These are phyloP conservation scores for Podarcis lilfordi DNA, from an alignment of 2,797 vertebrate genomes.

Conservation along the genomic window DNA sequence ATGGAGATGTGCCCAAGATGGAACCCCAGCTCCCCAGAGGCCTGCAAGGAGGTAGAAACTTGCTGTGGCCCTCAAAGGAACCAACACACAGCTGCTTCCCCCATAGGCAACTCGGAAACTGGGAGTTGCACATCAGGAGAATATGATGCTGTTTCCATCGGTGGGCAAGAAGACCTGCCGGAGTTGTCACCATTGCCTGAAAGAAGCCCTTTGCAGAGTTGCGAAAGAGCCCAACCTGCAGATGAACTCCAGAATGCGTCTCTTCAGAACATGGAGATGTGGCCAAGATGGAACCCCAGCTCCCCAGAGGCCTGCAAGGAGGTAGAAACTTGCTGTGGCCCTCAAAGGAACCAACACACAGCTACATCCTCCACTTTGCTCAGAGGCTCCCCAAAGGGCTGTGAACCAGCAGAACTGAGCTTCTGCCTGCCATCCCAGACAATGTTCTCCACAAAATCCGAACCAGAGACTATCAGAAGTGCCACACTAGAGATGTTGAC, in stretches of 20 bases:
- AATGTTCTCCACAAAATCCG: constrained; percentile 58
- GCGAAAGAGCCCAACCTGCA: background rate
- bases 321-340: no score
- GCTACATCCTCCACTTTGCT: background rate
- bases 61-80: background rate
- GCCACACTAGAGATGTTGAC: constrained; percentile 51
- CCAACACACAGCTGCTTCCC: background rate
- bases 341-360: no score
- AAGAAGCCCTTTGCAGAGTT: no score
- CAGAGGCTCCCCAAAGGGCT: background rate
- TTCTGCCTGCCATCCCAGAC: constrained; percentile 25
- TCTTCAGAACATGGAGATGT: no score
- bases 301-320: no score
- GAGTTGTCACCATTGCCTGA: no score
- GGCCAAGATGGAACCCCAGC: no score
- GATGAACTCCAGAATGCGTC: no score
- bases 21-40: constrained; percentile 42
- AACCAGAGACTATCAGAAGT: constrained; percentile 51
- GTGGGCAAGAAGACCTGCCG: no score
- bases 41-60: constrained; percentile 31
- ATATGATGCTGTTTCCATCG: background rate
- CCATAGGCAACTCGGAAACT: background rate
- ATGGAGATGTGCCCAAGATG: constrained; percentile 52
- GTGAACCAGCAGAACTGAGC: no score
- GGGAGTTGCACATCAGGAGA: background rate